Percentiles rank a stretch among this genome's conserved stretches.
Conservation (phyloP, 1,140 invertebrate species). For the Drosophila equinoxialis region DNA sequence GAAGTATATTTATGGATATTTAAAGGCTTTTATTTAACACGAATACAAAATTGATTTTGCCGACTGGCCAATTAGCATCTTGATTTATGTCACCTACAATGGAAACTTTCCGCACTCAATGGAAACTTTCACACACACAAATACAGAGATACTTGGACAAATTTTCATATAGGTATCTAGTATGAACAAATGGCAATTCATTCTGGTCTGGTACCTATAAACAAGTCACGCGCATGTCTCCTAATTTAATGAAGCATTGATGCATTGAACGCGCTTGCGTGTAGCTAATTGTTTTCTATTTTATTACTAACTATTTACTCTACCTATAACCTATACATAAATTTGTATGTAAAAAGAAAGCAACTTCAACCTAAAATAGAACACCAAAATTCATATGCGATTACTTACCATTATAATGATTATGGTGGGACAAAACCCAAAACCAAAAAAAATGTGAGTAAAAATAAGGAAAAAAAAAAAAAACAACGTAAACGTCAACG, state of each 20-base stretch:
- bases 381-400: constrained; percentile 43
- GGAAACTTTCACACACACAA: background rate
- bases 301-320: constrained; percentile 56
- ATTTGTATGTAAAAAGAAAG: constrained; percentile 26
- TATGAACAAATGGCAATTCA: constrained; percentile 52
- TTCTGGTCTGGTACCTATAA: constrained; percentile 24
- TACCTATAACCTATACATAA: no score
- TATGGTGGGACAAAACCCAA: constrained; percentile 42
- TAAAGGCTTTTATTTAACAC: constrained; percentile 30
- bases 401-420: constrained; percentile 53
- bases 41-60: constrained; percentile 4
- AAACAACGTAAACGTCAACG: background rate
- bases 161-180: constrained; percentile 16
- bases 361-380: constrained; percentile 32
- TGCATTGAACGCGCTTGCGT: constrained; percentile 65
- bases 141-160: constrained; percentile 13
- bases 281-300: constrained; percentile 73
- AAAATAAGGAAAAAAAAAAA: background rate
- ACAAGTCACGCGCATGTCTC: constrained; percentile 45
- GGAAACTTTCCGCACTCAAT: constrained; percentile 15
- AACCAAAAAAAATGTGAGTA: background rate
- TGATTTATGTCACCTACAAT: constrained; percentile 52
- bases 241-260: constrained; percentile 69
- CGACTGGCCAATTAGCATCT: constrained; percentile 39
- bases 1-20: no score